Evolutionary conservation across 2,797 vertebrate genomes (phyloP), one percentile per base, ranked within the genome.

Genomic region (Setipinna tenuifilis): DNA sequence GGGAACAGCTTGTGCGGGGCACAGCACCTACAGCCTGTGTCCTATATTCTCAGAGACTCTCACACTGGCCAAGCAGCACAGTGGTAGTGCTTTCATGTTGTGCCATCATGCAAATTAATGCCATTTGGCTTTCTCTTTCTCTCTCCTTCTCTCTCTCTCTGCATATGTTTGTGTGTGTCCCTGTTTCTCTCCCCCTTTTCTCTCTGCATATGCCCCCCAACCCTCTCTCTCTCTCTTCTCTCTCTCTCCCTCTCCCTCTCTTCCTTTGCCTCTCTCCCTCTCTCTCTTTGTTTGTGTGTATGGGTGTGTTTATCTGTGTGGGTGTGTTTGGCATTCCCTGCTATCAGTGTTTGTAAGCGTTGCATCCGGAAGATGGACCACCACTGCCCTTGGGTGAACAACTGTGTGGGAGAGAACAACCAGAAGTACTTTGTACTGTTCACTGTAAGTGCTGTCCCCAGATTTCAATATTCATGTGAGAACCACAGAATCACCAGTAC

Each of bases 401-500:
- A 99, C 96, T 99, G 98, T 83, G 98, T 99, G 0, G 98, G 98
- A 88, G 98, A 99, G 93, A 99, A 94, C 92, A 99, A 99, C 96
- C 98, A 99, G 96, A 99, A 99, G 91, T 99, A 97, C 95, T 99
- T 99, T 92, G 98, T 99, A 89, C 96, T 99, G 89, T 99, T 99
- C 95, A 99, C 98, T 86, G 98, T 99, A 92, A 98, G 98, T 97
- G 82, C 82, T 25, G 83, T 12, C 14, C 21, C 21, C 3, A 65
- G 62, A 65, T 25, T 25, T 1, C 35, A 31, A 28, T 31, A 31
- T 68, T 28, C 23, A 28, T 68, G 23, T 68, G 62, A 68, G 25
- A 54, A 17, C 16, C 65, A 50, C 84, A 48, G 6, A 6, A 50
- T 54, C 54, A 35, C 6, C 61, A 62, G 6, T 21, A 59, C 58